phyloP scores from a whole-genome alignment of 1,140 invertebrate species.

The Lepidostoma basale region DNA sequence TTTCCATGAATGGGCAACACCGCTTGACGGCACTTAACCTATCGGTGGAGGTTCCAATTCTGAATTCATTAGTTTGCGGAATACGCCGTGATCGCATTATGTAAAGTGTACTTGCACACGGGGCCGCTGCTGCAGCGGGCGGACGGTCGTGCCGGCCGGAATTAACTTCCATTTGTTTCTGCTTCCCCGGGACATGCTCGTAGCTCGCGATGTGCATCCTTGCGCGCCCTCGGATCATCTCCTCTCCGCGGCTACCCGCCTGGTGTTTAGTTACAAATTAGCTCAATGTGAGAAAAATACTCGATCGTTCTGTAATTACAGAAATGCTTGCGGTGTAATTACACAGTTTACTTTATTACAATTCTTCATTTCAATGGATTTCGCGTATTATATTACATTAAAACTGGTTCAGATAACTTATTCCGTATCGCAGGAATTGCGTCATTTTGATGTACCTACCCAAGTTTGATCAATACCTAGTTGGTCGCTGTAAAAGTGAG shows the following conservation, averaged over 20 bases:
- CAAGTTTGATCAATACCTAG: slow-evolving; percentile 31
- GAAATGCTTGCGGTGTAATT: too few species aligned
- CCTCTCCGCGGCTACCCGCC: too few species aligned
- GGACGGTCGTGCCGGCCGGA: slow-evolving; percentile 4
- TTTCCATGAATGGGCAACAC: slow-evolving; percentile 45
- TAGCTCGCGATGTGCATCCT: slow-evolving; percentile 4
- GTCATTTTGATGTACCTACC: slow-evolving; percentile 6
- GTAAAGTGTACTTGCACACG: slow-evolving; percentile 32
- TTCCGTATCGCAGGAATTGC: not conserved
- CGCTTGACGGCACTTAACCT: slow-evolving; percentile 45
- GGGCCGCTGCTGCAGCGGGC: not conserved
- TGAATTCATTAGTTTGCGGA: slow-evolving; percentile 45
- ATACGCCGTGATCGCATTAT: slow-evolving; percentile 42
- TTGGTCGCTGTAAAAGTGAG: slow-evolving; percentile 31
- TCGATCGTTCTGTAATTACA: too few species aligned
- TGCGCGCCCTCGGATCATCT: not conserved
- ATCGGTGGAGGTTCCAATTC: slow-evolving; percentile 42
- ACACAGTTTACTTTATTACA: too few species aligned
- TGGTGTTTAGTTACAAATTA: too few species aligned
- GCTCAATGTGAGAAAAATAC: too few species aligned
- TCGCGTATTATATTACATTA: too few species aligned
- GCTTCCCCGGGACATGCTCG: not conserved
- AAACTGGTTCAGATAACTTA: too few species aligned
- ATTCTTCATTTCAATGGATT: too few species aligned
- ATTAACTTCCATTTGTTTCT: slow-evolving; percentile 21